Evolutionary conservation across 2,797 vertebrate species (phyloP).

Genomic region (Pipistrellus nathusii): DNA sequence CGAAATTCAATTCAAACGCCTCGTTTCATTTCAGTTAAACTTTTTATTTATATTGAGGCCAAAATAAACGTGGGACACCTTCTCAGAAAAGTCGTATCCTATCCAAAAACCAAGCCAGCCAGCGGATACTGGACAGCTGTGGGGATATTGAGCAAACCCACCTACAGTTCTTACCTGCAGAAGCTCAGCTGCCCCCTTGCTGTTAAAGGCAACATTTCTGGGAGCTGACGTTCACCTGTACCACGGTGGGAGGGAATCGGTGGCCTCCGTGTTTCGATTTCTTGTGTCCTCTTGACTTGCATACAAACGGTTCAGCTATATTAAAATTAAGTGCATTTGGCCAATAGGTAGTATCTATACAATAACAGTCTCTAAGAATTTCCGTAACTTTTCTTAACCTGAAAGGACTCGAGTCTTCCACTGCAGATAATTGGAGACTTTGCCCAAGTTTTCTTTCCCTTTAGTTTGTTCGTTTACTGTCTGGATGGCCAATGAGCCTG

Average conservation of each 20-base stretch:
- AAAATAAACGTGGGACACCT: constrained; percentile 78
- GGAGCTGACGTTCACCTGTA: constrained; percentile 49
- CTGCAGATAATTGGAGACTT: constrained; percentile 90
- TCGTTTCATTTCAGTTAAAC: constrained; percentile 2
- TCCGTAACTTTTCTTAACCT: constrained; percentile 84
- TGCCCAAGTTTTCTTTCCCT: constrained; percentile 82
- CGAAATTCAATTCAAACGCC: constrained; percentile 59
- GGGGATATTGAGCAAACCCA: neutral
- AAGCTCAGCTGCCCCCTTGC: constrained; percentile 64
- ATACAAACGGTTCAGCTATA: constrained; percentile 75
- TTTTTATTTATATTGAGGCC: constrained; percentile 78
- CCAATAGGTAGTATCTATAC: constrained; percentile 85
- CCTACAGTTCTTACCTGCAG: constrained; percentile 16
- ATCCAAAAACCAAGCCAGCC: constrained; percentile 77
- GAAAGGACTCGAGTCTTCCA: constrained; percentile 94
- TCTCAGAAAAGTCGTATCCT: constrained; percentile 77
- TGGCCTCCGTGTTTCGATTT: constrained; percentile 51
- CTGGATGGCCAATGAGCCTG: constrained; percentile 85
- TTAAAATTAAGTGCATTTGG: constrained; percentile 87
- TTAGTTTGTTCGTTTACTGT: constrained; percentile 80
- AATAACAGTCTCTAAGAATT: constrained; percentile 83
- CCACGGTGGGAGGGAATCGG: neutral
- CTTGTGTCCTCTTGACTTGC: neutral
- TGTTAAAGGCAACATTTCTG: neutral
- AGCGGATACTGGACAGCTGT: constrained; percentile 33